These are phyloP conservation scores for Dyspetes luteomarginatus DNA, from an alignment of 2,888 invertebrate species.

Conservation along the genomic window DNA sequence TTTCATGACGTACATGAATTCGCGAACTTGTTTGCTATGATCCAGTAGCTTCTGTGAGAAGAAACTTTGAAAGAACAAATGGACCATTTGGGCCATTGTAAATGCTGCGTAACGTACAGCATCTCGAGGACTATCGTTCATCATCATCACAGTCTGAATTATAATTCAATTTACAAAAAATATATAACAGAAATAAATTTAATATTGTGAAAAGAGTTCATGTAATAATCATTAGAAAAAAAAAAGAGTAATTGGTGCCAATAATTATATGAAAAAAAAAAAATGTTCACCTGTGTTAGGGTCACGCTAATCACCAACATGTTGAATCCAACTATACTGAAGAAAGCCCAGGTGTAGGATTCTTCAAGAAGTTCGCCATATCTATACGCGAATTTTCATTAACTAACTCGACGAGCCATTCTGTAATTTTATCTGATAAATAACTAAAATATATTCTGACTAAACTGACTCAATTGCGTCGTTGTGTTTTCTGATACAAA, in stretches of 20 bases:
- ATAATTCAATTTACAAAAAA: background rate
- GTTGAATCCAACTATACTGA: background rate
- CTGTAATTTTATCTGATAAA: too few relatives aligned
- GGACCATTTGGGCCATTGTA: conserved; percentile 4
- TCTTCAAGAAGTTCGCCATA: conserved; percentile 24
- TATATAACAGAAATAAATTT: too few relatives aligned
- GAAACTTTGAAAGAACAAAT: conserved; percentile 26
- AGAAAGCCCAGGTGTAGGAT: conserved; percentile 22
- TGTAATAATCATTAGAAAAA: too few relatives aligned
- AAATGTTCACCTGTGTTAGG: conserved; percentile 21
- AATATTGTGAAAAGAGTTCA: background rate
- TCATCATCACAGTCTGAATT: conserved; percentile 10
- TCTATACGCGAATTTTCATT: background rate
- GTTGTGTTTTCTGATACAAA: conserved; percentile 43
- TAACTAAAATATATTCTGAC: too few relatives aligned
- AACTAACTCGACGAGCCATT: background rate
- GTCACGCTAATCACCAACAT: conserved; percentile 11
- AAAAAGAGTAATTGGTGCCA: too few relatives aligned
- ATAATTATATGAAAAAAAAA: too few relatives aligned
- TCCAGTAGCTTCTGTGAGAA: conserved; percentile 30
- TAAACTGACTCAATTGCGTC: conserved; percentile 35
- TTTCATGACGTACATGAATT: conserved; percentile 13
- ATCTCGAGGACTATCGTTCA: background rate
- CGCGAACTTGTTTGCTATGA: conserved; percentile 19
- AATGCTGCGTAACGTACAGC: conserved; percentile 6